Percentiles rank a stretch among this genome's conserved stretches.
Evolutionary conservation across 1,140 invertebrate genomes (phyloP).

Genomic region (Diorhabda sublineata): DNA sequence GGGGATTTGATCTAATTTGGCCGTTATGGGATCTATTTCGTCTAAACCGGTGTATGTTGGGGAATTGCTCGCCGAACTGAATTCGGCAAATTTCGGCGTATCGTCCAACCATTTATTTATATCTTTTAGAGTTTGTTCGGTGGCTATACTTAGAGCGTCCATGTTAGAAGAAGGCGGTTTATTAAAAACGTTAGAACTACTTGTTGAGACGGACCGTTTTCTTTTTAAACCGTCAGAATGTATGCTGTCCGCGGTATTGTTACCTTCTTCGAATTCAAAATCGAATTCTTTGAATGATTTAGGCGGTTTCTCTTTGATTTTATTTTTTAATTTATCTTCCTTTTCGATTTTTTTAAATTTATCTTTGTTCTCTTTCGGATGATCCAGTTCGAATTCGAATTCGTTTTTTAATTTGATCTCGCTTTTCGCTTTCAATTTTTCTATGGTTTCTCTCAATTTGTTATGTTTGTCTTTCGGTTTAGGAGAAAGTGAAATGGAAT

Average conservation of each 20-base stretch:
- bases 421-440: slow-evolving; percentile 61
- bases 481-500: slow-evolving; percentile 25
- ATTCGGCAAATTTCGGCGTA: slow-evolving; percentile 68
- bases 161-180: slow-evolving; percentile 44
- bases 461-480: slow-evolving; percentile 56
- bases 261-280: slow-evolving; percentile 38
- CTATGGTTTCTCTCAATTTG: slow-evolving; percentile 57
- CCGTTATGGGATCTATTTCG: slow-evolving; percentile 48
- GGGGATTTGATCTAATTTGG: slow-evolving; percentile 21
- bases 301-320: slow-evolving; percentile 31
- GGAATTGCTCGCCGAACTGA: slow-evolving; percentile 69
- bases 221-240: slow-evolving; percentile 39
- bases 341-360: slow-evolving; percentile 37
- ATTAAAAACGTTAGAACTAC: slow-evolving; percentile 26
- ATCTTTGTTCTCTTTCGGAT: slow-evolving; percentile 37
- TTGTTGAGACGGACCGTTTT: slow-evolving; percentile 27
- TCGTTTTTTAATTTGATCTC: slow-evolving; percentile 46
- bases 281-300: slow-evolving; percentile 27
- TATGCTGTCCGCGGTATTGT: slow-evolving; percentile 35
- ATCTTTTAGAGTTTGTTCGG: slow-evolving; percentile 80
- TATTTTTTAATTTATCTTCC: slow-evolving; percentile 35
- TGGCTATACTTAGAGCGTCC: slow-evolving; percentile 70
- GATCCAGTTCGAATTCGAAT: slow-evolving; percentile 30
- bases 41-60: slow-evolving; percentile 55
- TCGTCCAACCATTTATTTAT: slow-evolving; percentile 86